Evolutionary conservation across 2,113 vertebrate species (phyloP), one percentile per base, ranked within the genome.

Genomic region (Coracopsis vasa): DNA sequence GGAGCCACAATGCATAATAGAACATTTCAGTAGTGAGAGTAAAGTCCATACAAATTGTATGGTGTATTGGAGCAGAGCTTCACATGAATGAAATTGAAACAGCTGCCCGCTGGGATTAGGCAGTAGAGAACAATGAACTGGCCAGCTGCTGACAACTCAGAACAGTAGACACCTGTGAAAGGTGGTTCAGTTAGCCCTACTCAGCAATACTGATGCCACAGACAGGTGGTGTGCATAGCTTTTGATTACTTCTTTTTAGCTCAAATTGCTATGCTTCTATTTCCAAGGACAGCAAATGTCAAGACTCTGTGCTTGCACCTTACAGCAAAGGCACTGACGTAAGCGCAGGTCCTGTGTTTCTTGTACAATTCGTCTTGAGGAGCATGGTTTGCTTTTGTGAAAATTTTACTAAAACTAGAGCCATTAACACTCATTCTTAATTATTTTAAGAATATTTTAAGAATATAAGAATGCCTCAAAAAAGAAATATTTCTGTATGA

Each of bases 1-100:
- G 97, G 96, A 98, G 93, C 62, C 93, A 93, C 87, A 95, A 5
- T 79, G 90, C 79, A 71, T 91, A 96, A 96, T 65, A 62, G 95
- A 96, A 90, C 13, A 54, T 69, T 82, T 96, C 87, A 84, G 78
- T 47, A 87, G 93, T 96, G 95, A 93, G 90, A 95, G 89, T 62
- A 77, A 93, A 95, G 93, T 88, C 90, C 88, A 75, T 69, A 71
- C 17, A 95, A 94, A 89, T 87, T 86, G 71, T 82, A 35, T 82
- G 45, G 82, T 93, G 81, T 87, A 62, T 51, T 69, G 53, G 71
- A 94, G 86, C 9, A 42, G 80, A 92, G 31, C 69, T 96, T 94
- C 27, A 48, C 67, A 80, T 80, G 84, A 95, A 88, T 51, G 84
- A 70, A 74, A 84, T 92, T 86, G 81, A 91, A 97, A 73, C 88